These are phyloP conservation scores for Zaprionus ghesquierei DNA, from an alignment of 1,140 invertebrate species.

Conservation along the genomic window DNA sequence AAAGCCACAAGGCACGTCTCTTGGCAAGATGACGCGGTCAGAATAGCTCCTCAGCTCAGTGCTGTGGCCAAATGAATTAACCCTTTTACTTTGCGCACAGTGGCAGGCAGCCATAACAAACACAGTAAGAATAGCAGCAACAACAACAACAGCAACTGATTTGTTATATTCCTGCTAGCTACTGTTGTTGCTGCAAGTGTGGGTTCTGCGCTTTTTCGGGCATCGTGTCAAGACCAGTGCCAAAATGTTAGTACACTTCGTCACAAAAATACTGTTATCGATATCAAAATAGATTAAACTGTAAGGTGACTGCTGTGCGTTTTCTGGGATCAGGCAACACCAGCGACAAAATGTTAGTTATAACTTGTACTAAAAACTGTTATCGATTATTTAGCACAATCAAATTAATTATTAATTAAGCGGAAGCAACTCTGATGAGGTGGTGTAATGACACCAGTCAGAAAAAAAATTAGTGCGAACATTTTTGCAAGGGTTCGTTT, in stretches of 20 bases:
- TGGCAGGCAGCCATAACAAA: constrained; percentile 16
- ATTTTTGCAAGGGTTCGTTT: constrained; percentile 38
- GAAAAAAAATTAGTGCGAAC: too few species aligned
- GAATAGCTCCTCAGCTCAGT: constrained; percentile 49
- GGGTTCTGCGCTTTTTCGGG: constrained; percentile 40
- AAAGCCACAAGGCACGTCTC: constrained; percentile 61
- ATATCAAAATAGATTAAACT: neutral
- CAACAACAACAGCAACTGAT: constrained; percentile 46
- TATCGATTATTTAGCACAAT: too few species aligned
- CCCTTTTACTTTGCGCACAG: constrained; percentile 74
- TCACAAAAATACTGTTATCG: neutral
- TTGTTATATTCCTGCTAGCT: constrained; percentile 48
- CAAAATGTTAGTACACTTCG: constrained; percentile 21
- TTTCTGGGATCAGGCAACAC: neutral
- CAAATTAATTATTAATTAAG: too few species aligned
- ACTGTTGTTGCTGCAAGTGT: constrained; percentile 47
- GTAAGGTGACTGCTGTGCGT: neutral
- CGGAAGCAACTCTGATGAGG: neutral
- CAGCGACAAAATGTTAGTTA: neutral
- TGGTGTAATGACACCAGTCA: too few species aligned
- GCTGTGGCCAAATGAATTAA: constrained; percentile 74
- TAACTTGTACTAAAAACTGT: too few species aligned
- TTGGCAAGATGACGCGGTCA: constrained; percentile 68
- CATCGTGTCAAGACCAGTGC: constrained; percentile 21
- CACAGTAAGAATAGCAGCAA: neutral